Conservation (phyloP, 2,888 invertebrate species). For the Aplocera efformata region DNA sequence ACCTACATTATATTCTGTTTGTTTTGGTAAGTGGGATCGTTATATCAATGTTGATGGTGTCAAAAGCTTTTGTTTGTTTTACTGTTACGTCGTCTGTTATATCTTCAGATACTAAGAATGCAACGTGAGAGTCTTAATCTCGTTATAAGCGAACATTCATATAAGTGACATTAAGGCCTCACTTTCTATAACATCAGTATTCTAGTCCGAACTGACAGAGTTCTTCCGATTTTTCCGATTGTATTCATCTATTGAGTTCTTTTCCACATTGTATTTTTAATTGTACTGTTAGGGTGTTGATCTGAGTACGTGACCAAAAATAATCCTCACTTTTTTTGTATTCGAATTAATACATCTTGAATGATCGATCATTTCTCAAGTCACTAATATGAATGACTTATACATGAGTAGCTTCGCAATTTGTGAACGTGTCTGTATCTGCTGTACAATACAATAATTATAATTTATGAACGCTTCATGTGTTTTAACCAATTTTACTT, state of each 20-base stretch:
- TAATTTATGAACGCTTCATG: slow-evolving; percentile 40
- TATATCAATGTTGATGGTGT: slow-evolving; percentile 58
- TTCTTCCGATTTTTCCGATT: too few relatives aligned
- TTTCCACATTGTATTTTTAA: too few relatives aligned
- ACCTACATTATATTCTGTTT: slow-evolving; percentile 56
- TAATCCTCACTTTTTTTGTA: too few relatives aligned
- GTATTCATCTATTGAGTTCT: too few relatives aligned
- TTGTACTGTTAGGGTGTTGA: too few relatives aligned
- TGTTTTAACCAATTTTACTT: slow-evolving; percentile 31
- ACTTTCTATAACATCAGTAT: background rate
- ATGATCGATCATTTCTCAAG: background rate
- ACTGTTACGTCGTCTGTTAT: slow-evolving; percentile 48
- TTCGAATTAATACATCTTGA: too few relatives aligned
- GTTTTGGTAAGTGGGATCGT: slow-evolving; percentile 66
- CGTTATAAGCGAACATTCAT: slow-evolving; percentile 43
- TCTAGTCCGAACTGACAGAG: too few relatives aligned
- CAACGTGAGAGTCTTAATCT: slow-evolving; percentile 42
- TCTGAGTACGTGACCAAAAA: too few relatives aligned
- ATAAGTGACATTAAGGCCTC: slow-evolving; percentile 30
- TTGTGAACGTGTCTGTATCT: slow-evolving; percentile 56
- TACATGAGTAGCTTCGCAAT: slow-evolving; percentile 47
- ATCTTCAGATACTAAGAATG: slow-evolving; percentile 31
- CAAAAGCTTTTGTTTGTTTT: slow-evolving; percentile 71
- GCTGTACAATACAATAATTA: slow-evolving; percentile 26
- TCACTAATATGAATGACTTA: slow-evolving; percentile 28